These are phyloP conservation scores for Limenitis camilla DNA, from an alignment of 2,888 invertebrate species.

Conservation along the genomic window DNA sequence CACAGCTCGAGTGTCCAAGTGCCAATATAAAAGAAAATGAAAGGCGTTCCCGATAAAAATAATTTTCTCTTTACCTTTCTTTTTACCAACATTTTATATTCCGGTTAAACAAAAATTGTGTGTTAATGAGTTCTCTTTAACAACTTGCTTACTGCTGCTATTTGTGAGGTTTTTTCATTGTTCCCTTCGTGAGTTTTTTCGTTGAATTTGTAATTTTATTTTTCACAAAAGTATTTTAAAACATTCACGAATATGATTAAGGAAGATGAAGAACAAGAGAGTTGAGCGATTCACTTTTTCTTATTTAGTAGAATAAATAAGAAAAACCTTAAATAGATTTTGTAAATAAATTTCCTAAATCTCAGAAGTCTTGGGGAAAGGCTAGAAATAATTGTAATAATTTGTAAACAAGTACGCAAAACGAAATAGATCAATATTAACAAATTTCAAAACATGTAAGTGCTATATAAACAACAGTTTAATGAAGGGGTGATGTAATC, in stretches of 20 bases:
- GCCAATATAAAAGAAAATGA: slow-evolving; percentile 24
- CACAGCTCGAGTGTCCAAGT: not conserved
- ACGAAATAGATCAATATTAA: not conserved
- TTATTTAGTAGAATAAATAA: too few species aligned
- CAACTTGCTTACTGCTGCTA: slow-evolving; percentile 11
- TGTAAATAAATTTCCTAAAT: too few species aligned
- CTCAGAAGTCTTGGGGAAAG: too few species aligned
- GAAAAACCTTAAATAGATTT: too few species aligned
- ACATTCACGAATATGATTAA: too few species aligned
- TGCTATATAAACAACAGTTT: not conserved
- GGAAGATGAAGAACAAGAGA: too few species aligned
- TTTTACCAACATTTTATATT: slow-evolving; percentile 30
- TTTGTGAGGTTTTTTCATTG: slow-evolving; percentile 3
- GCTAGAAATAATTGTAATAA: not conserved
- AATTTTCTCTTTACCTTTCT: slow-evolving; percentile 29
- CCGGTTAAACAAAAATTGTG: slow-evolving; percentile 38
- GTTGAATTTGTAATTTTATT: too few species aligned
- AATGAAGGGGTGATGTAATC: not conserved
- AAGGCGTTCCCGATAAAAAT: slow-evolving; percentile 26
- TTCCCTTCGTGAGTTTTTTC: too few species aligned
- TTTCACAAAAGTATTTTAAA: too few species aligned
- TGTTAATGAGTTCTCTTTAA: slow-evolving; percentile 36
- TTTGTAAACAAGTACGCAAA: not conserved
- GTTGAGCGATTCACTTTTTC: too few species aligned
- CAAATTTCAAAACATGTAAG: not conserved